Percentiles rank a stretch among this genome's conserved stretches.
phyloP scores from a whole-genome alignment of 2,797 vertebrate species.

The Danio kyathit region DNA sequence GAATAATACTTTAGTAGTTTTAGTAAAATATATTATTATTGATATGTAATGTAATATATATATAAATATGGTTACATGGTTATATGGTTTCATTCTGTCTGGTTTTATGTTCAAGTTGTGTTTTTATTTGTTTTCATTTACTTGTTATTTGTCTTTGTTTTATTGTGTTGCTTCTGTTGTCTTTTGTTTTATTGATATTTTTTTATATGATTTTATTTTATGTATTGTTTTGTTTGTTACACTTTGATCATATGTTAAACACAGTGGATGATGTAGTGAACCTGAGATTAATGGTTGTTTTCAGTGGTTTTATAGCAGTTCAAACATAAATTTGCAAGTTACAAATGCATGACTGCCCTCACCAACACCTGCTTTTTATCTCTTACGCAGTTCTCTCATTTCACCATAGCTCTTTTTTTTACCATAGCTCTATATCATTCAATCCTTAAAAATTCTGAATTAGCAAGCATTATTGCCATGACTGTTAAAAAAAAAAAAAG shows the following conservation, averaged over 20 bases:
- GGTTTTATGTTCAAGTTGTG: no score
- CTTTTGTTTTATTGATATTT: no score
- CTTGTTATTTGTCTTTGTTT: no score
- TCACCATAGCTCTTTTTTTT: neutral
- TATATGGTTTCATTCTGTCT: no score
- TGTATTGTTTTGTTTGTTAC: neutral
- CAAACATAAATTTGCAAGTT: neutral
- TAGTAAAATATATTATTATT: no score
- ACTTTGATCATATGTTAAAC: neutral
- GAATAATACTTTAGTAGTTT: no score
- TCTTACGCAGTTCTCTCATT: neutral
- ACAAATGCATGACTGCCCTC: neutral
- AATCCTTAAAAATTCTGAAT: neutral
- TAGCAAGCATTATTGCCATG: conserved; percentile 1
- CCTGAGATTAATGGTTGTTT: conserved; percentile 4
- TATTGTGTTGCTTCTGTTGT: no score
- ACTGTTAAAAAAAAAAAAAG: conserved; percentile 21
- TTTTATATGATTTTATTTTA: neutral
- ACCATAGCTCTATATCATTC: neutral
- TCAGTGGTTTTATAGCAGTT: neutral
- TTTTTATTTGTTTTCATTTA: no score
- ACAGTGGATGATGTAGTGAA: neutral
- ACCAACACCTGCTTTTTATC: conserved; percentile 10
- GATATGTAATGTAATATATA: no score
- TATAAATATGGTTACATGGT: no score